Percentiles rank a stretch among this genome's conserved stretches.
phyloP scores from a whole-genome alignment of 2,888 invertebrate genomes.

The Chamaedrilus cognettii region DNA sequence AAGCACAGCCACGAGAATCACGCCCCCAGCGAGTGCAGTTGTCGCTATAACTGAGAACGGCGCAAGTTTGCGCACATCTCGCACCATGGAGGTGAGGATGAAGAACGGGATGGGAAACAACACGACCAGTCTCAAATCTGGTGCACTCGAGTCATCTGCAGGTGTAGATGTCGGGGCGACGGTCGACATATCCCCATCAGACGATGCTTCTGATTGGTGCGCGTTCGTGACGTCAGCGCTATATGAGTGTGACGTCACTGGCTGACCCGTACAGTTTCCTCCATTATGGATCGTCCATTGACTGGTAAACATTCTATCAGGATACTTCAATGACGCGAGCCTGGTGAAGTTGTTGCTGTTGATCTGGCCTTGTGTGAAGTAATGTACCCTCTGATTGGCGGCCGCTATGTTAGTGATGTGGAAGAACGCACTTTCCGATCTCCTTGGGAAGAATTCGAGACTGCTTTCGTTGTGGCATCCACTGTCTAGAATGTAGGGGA shows the following conservation, averaged over 20 bases:
- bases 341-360: background rate
- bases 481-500: background rate
- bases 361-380: too few species aligned
- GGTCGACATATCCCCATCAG: background rate
- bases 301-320: too few species aligned
- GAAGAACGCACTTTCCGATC: background rate
- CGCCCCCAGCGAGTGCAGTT: conserved; percentile 48
- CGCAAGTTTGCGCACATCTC: conserved; percentile 48
- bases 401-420: background rate
- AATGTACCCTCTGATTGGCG: background rate
- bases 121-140: conserved; percentile 47
- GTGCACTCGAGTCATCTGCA: conserved; percentile 32
- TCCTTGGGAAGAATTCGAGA: too few species aligned
- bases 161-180: background rate
- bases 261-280: background rate
- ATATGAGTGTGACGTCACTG: background rate
- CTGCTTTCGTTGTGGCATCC: background rate
- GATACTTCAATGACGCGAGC: too few species aligned
- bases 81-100: conserved; percentile 47
- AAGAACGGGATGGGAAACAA: conserved; percentile 50
- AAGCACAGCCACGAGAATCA: conserved; percentile 44
- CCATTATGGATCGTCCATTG: too few species aligned
- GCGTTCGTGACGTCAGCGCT: too few species aligned
- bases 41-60: conserved; percentile 52
- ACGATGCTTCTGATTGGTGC: background rate